Conservation (phyloP, 2,113 vertebrate genomes). For the Panthera tigris region DNA sequence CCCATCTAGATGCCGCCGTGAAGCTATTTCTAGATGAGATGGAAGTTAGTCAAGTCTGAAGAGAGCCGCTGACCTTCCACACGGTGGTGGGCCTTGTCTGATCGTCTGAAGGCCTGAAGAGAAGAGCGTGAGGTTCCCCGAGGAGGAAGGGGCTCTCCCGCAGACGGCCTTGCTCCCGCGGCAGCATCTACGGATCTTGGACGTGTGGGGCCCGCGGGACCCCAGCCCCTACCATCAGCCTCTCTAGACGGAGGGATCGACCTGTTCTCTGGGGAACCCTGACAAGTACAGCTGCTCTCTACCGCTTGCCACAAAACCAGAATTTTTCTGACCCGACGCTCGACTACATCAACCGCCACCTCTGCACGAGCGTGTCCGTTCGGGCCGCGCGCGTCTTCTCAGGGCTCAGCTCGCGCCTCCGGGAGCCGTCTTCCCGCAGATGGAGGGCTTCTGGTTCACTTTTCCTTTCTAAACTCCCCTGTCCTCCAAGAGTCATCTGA, state of each 20-base stretch:
- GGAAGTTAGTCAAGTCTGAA: not conserved
- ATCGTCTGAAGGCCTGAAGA: not conserved
- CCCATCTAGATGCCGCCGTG: rapidly evolving
- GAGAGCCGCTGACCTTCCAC: rapidly evolving
- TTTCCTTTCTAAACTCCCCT: rapidly evolving
- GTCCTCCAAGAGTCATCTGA: rapidly evolving
- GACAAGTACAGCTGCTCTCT: rapidly evolving
- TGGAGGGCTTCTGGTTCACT: rapidly evolving
- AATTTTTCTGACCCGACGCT: rapidly evolving
- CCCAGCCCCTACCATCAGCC: rapidly evolving
- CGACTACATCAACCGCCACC: rapidly evolving
- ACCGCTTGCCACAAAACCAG: not conserved
- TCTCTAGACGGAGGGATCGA: too few species aligned
- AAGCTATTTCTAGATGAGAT: not conserved
- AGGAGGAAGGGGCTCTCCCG: not conserved
- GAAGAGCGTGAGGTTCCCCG: rapidly evolving
- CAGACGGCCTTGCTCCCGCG: rapidly evolving
- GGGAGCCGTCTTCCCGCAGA: rapidly evolving
- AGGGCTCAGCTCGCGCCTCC: rapidly evolving
- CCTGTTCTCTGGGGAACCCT: too few species aligned
- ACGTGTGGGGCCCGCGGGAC: not conserved
- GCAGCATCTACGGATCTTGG: rapidly evolving
- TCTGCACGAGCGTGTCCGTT: rapidly evolving
- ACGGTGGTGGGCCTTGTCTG: rapidly evolving
- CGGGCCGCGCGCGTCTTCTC: rapidly evolving